Percentiles rank a stretch among this genome's conserved stretches.
These are phyloP conservation scores for Stenichneumon culpator DNA, from an alignment of 2,888 invertebrate genomes.

Conservation along the genomic window DNA sequence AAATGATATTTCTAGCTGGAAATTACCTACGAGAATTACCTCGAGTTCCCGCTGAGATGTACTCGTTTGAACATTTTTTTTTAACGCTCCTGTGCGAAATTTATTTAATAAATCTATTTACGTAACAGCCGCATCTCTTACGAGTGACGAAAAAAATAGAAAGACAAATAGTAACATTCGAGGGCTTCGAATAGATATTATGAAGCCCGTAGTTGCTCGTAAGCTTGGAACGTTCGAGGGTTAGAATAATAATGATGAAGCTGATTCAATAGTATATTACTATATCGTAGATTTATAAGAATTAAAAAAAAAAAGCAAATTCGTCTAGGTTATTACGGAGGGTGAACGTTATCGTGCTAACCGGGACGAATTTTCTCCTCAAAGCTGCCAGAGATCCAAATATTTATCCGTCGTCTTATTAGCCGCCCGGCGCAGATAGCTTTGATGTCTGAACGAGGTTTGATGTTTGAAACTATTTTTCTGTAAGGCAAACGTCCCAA, in stretches of 20 bases:
- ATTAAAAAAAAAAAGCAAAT: slow-evolving; percentile 4
- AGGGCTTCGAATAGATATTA: too few relatives aligned
- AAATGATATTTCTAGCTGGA: background rate
- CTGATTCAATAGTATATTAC: background rate
- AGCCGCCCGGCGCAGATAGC: background rate
- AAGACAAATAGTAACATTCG: too few relatives aligned
- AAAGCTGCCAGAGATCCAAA: background rate
- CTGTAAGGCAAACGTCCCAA: background rate
- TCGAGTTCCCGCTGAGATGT: background rate
- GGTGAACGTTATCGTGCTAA: slow-evolving; percentile 24
- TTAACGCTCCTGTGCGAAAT: background rate
- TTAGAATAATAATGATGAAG: slow-evolving; percentile 1
- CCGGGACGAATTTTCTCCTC: background rate
- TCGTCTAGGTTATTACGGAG: background rate
- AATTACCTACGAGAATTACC: background rate
- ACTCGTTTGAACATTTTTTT: background rate
- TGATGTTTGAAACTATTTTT: background rate
- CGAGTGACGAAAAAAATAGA: too few relatives aligned
- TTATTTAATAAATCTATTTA: background rate
- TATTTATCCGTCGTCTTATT: background rate
- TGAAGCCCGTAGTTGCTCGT: too few relatives aligned
- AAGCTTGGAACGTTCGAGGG: background rate
- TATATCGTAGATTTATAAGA: slow-evolving; percentile 21
- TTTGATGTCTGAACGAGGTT: background rate
- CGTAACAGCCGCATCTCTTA: background rate